A percentile compares a stretch with the other conserved stretches of the same genome.
Evolutionary conservation across 2,797 vertebrate genomes (phyloP).

Genomic region (Danio jaintianensis): DNA sequence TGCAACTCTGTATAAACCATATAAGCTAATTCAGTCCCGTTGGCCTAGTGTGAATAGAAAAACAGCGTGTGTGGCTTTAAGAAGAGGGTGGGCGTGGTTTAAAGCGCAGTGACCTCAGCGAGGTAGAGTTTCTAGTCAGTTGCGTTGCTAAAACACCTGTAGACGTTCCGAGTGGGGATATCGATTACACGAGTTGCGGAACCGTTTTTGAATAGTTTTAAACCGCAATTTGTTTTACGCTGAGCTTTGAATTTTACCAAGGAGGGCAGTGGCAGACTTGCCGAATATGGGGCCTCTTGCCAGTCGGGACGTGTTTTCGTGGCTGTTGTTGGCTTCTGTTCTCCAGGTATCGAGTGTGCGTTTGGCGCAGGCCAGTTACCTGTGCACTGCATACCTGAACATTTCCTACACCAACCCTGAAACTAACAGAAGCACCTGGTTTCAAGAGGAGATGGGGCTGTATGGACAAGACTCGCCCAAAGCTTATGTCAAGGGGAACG

Average conservation of each 20-base stretch:
- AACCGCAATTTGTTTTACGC: neutral
- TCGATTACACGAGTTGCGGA: neutral
- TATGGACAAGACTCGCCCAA: conserved; percentile 84
- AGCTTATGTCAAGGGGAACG: conserved; percentile 68
- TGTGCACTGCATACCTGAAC: conserved; percentile 83
- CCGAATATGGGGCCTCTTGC: conserved; percentile 50
- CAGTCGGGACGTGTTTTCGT: conserved; percentile 49
- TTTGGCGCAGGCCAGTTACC: conserved; percentile 64
- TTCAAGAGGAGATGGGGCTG: conserved; percentile 80
- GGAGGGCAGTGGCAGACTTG: neutral
- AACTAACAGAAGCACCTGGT: conserved; percentile 73
- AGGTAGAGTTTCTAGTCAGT: conserved; percentile 38
- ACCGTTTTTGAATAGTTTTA: neutral
- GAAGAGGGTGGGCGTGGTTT: neutral
- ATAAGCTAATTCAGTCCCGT: neutral
- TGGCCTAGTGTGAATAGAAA: neutral
- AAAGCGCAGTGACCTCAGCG: conserved; percentile 19
- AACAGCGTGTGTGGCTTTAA: neutral
- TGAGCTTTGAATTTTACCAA: neutral
- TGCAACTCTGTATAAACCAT: neutral
- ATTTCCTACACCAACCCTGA: conserved; percentile 73
- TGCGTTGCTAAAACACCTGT: conserved; percentile 32
- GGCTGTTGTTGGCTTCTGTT: conserved; percentile 50
- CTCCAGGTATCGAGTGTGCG: conserved; percentile 59
- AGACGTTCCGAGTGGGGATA: neutral